Base-by-base conservation (phyloP, 2,888 invertebrate genomes). In the Chelonus formosanus region DNA sequence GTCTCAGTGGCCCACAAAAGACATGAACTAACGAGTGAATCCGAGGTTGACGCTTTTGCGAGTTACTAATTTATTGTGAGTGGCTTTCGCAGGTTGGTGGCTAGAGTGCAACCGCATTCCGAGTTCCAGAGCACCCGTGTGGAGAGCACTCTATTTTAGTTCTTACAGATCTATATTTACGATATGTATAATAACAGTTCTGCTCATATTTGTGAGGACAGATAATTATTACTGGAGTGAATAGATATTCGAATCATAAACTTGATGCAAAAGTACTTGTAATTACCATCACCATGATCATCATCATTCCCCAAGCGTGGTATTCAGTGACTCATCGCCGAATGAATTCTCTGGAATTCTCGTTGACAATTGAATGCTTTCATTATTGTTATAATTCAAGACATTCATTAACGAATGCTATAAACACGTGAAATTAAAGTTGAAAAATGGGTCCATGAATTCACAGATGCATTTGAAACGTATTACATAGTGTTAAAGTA, bases 161-260 rank as follows among this genome's bases (percentile, higher is more conserved):
- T 47, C 10, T 10, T 44, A 45, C 58, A 7, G 47, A 34, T 58
- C 32, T 58, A 58, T 45, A 58, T 58, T 45, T 47, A 58, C 31
- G 7, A 8, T 43, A 31, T 56, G 54, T 10, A n/a, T 10, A 20
- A 58, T 8, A 20, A 40, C 5, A 20, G 20, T 2, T 20, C 2
- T 20, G 20, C 20, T 20, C 20, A 20, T 20, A 20, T 20, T 20
- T 20, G 20, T 4, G 4, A 7, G 56, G 43, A 55, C 40, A 56
- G 71, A 71, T 74, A 74, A 74, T 74, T 74, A 73, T 73, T 67
- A 70, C 68, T 7, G 20, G 2, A 20, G 20, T 43, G 10, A 0
- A 56, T 6, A 20, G 10, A 20, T 6, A 56, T 32, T 72, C 72
- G 73, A 73, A 74, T 74, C 72, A 73, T 75, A 74, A 73, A 58